Evolutionary conservation across 2,113 vertebrate genomes (phyloP).

Genomic region (Atractosteus spatula): DNA sequence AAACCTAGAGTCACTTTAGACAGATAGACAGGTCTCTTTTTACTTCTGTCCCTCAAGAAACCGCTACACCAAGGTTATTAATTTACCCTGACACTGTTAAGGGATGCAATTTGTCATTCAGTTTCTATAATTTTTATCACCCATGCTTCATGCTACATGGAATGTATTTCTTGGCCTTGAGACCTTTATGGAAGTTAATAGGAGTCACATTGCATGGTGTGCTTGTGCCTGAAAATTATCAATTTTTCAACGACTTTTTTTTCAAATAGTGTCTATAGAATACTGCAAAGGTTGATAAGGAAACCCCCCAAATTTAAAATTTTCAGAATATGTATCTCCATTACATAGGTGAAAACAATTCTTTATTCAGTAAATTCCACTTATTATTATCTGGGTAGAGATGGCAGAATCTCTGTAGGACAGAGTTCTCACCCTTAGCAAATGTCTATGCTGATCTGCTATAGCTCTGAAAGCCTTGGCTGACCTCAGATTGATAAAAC

Average conservation of each 20-base stretch:
- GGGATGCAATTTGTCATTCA: too few relatives aligned
- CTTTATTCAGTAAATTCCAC: constrained; percentile 1
- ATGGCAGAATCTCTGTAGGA: background rate
- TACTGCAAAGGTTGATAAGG: background rate
- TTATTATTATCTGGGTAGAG: background rate
- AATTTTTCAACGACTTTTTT: background rate
- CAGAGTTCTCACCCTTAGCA: background rate
- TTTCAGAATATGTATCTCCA: constrained; percentile 1
- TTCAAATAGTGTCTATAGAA: background rate
- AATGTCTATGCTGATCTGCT: background rate
- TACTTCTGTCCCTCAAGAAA: too few relatives aligned
- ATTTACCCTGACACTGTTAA: too few relatives aligned
- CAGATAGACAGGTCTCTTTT: too few relatives aligned
- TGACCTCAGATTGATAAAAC: background rate
- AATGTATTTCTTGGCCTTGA: constrained; percentile 7
- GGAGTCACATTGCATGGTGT: constrained; percentile 6
- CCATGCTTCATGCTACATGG: too few relatives aligned
- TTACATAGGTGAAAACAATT: constrained; percentile 11
- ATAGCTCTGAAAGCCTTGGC: background rate
- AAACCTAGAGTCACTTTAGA: too few relatives aligned
- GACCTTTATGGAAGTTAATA: constrained; percentile 1
- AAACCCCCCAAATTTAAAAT: constrained; percentile 4
- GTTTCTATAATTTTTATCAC: too few relatives aligned
- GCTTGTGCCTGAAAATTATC: too few relatives aligned
- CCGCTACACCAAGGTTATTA: too few relatives aligned